Base-by-base conservation (phyloP, 1,140 invertebrate species). In the Megathymus violae region DNA sequence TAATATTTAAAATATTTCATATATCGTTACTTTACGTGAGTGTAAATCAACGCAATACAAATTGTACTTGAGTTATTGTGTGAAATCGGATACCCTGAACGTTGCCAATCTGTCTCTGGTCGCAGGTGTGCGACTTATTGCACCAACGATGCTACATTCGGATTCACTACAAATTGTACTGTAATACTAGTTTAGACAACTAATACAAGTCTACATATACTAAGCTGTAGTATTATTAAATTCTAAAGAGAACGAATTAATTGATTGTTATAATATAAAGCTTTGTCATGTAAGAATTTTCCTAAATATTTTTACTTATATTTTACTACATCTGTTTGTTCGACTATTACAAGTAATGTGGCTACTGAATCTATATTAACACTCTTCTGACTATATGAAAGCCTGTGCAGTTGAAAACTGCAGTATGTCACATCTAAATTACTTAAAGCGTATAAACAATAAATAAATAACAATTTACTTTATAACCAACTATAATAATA, bases 41-140 rank as follows among this genome's bases (percentile, higher is more conserved):
- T n/a, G n/a, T n/a, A n/a, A n/a, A n/a, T n/a, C n/a, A n/a, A n/a
- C n/a, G n/a, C n/a, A n/a, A n/a, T 44, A 64, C 61, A 56, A 62
- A 62, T 50, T 41, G 31, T 50, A 66, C 82, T 85, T 83, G 80
- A 81, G 69, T 81, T 80, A 82, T 78, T 73, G 71, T 74, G 80
- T 73, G 67, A 70, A 54, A 60, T 51, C 34, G 65, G 34, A 51
- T 62, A 60, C 68, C 66, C 51, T 34, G 41, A 58, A 56, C 63
- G 71, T 68, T 68, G 64, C 67, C 76, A 70, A 72, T 64, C 51
- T 65, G 69, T 67, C 73, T 71, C 54, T 7, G 46, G 66, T 31
- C 62, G 52, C 71, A 71, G 79, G 71, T 73, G 68, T 69, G 59
- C 56, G 31, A 46, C 44, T 67, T 66, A 69, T 71, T 75, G 67